These are phyloP conservation scores for Synchiropus splendidus DNA, from an alignment of 2,113 vertebrate species.

Conservation along the genomic window DNA sequence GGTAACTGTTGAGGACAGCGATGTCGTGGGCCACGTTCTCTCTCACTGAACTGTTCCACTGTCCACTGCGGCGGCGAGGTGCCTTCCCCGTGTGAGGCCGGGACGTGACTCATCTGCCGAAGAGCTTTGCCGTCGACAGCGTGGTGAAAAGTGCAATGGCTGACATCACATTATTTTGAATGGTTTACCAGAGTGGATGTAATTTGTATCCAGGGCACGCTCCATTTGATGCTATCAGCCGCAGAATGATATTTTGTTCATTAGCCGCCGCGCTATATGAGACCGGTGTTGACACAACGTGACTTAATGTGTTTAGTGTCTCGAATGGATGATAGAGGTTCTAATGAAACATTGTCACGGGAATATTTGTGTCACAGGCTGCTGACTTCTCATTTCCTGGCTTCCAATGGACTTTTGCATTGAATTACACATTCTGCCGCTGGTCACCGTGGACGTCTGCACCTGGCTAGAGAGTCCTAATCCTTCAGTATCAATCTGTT, in stretches of 20 bases:
- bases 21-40: too few relatives aligned
- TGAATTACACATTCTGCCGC: too few relatives aligned
- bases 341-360: conserved; percentile 62
- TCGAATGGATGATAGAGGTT: conserved; percentile 62
- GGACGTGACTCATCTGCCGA: too few relatives aligned
- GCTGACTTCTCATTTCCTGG: conserved; percentile 44
- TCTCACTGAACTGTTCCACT: too few relatives aligned
- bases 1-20: too few relatives aligned
- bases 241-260: conserved; percentile 56
- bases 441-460: too few relatives aligned
- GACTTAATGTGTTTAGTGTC: conserved; percentile 65
- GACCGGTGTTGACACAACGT: conserved; percentile 58
- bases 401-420: too few relatives aligned
- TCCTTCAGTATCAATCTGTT: too few relatives aligned
- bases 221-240: conserved; percentile 48
- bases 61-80: too few relatives aligned
- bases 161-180: conserved; percentile 23
- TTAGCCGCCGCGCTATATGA: conserved; percentile 48
- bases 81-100: too few relatives aligned
- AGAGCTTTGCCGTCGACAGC: conserved; percentile 15
- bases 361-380: conserved; percentile 57
- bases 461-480: too few relatives aligned
- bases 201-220: conserved; percentile 32
- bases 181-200: conserved; percentile 15
- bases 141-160: conserved; percentile 8